These are phyloP conservation scores for Clytia hemisphaerica DNA, from an alignment of 30 jellyfish, hydroid and myxozoan species.

Conservation along the genomic window DNA sequence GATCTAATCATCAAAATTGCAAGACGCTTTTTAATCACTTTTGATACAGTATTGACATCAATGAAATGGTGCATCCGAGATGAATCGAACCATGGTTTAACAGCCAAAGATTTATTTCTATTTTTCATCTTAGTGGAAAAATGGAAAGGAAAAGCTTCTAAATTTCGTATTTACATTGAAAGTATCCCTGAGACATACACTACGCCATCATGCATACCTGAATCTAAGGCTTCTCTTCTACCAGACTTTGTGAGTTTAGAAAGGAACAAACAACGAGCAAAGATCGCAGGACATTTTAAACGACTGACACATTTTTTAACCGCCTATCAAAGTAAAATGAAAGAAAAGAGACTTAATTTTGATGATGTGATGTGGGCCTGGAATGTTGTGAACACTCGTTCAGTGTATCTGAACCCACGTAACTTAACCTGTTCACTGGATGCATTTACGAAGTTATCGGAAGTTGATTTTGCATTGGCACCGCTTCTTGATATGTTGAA, in stretches of 20 bases:
- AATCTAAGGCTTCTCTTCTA: not conserved
- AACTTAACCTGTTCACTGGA: not conserved
- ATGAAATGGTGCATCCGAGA: not conserved
- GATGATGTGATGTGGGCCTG: slow-evolving; percentile 58
- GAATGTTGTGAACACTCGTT: slow-evolving; percentile 55
- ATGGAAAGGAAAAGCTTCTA: slow-evolving; percentile 14
- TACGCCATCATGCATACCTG: slow-evolving; percentile 37
- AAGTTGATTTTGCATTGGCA: slow-evolving; percentile 39
- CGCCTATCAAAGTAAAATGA: not conserved
- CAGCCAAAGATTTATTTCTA: slow-evolving; percentile 4
- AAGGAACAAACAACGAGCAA: not conserved
- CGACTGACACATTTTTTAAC: not conserved
- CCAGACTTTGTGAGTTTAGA: slow-evolving; percentile 12
- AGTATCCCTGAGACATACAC: slow-evolving; percentile 20
- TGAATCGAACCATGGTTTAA: not conserved
- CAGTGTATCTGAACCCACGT: slow-evolving; percentile 28
- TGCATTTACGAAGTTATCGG: not conserved
- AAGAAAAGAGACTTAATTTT: not conserved
- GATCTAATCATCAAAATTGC: slow-evolving; percentile 30
- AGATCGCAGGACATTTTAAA: not conserved
- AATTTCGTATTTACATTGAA: slow-evolving; percentile 3
- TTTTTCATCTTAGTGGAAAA: slow-evolving; percentile 29
- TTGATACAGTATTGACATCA: slow-evolving; percentile 15
- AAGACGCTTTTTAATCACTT: slow-evolving; percentile 12
- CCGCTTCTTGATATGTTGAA: slow-evolving; percentile 51